Base-by-base conservation (phyloP, 1,140 invertebrate species). In the Wasmannia auropunctata region DNA sequence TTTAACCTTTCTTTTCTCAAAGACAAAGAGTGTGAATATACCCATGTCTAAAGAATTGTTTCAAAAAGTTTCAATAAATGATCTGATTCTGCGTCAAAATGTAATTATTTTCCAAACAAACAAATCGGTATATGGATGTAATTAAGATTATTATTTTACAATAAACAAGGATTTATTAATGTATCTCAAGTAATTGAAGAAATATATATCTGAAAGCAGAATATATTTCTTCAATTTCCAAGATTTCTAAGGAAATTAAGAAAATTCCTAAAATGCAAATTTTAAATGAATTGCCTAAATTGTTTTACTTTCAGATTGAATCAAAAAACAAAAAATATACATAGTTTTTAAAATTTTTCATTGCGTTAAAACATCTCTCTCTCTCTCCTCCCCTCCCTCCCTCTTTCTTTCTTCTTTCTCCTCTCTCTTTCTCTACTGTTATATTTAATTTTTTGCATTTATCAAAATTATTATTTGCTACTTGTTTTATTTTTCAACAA, bases 81-180 rank as follows among this genome's bases (percentile, higher is more conserved):
- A n/a, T 11, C n/a, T n/a, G n/a, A n/a, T n/a, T n/a, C n/a, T 25
- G 28, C 10, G 10, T 25, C 2, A 0, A 51, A 40, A 43, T 43
- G 6, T 34, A 79, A 79, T 79, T 65, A 37, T 40, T 69, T 80
- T 19, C 25, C 62, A 31, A 80, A 4, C 7, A 49, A 63, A 14
- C 22, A 37, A 67, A 16, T 58, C 2, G 7, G 2, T 31, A 34
- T 31, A 40, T 11, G 40, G 28, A 54, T 16, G 28, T 10, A 19
- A 25, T 75, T 58, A 10, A 58, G 10, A 54, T 54, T 49, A 70
- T 70, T 11, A 70, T 31, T 70, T 72, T 54, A 56, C 3, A 74
- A 25, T 22, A 34, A 1, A 51, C 6, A 69, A n/a, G 16, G 0
- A 14, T 16, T 54, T 1, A 54, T 54, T 54, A 37, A 54, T 54